Evolutionary conservation across 2,888 invertebrate species (phyloP).

Genomic region (Synergus umbraculus): DNA sequence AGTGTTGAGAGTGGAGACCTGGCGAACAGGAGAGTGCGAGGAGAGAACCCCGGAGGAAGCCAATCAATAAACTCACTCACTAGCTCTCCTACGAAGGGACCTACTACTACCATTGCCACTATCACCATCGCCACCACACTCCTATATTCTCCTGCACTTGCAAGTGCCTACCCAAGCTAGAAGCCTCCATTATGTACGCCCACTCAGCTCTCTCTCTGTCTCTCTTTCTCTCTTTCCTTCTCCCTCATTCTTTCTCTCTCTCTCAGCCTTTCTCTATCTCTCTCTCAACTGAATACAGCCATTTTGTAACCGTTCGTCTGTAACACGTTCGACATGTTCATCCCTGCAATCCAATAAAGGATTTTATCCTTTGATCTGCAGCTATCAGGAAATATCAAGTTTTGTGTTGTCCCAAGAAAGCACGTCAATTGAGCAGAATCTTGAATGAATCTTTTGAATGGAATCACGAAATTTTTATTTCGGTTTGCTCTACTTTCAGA

Average conservation of each 20-base stretch:
- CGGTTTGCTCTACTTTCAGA: background rate
- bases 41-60: slow-evolving; percentile 70
- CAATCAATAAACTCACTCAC: slow-evolving; percentile 76
- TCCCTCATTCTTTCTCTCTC: slow-evolving; percentile 47
- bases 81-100: slow-evolving; percentile 59
- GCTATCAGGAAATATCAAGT: slow-evolving; percentile 33
- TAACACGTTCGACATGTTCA: slow-evolving; percentile 55
- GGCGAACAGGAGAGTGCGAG: slow-evolving; percentile 41
- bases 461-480: background rate
- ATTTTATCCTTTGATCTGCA: slow-evolving; percentile 54
- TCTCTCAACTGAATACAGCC: slow-evolving; percentile 71
- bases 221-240: slow-evolving; percentile 7
- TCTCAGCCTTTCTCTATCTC: slow-evolving; percentile 45
- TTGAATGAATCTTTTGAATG: background rate
- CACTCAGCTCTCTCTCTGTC: slow-evolving; percentile 63
- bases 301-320: slow-evolving; percentile 74
- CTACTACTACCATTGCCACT: slow-evolving; percentile 62
- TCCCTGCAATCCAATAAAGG: slow-evolving; percentile 55
- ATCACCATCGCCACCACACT: slow-evolving; percentile 45
- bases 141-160: slow-evolving; percentile 53
- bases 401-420: slow-evolving; percentile 11
- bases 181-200: slow-evolving; percentile 77
- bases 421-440: background rate
- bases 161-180: slow-evolving; percentile 66
- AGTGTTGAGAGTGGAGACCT: slow-evolving; percentile 43